These are phyloP conservation scores for Zaprionus inermis DNA, from an alignment of 1,140 invertebrate species.

Conservation along the genomic window DNA sequence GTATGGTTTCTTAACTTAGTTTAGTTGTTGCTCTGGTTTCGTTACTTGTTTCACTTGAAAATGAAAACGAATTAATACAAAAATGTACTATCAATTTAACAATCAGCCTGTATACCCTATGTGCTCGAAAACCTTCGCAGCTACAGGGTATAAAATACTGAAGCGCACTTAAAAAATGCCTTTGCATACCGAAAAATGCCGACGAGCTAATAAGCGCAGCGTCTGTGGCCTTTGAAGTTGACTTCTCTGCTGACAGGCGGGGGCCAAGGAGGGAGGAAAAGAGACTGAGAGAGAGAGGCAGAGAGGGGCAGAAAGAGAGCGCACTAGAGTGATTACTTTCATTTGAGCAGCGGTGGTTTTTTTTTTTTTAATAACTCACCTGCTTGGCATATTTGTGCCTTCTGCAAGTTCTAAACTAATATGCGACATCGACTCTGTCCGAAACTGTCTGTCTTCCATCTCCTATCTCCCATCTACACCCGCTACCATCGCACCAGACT, in stretches of 20 bases:
- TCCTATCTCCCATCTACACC: not conserved
- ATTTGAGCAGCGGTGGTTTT: slow-evolving; percentile 24
- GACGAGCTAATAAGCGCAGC: slow-evolving; percentile 69
- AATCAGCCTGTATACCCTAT: not conserved
- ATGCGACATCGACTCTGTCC: slow-evolving; percentile 41
- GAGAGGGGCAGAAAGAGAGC: slow-evolving; percentile 5
- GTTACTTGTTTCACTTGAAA: too few relatives aligned
- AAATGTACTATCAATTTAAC: not conserved
- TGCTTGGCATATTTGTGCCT: slow-evolving; percentile 30
- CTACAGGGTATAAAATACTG: slow-evolving; percentile 42
- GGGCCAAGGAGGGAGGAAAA: not conserved
- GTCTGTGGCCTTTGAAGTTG: slow-evolving; percentile 68
- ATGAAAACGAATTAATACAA: too few relatives aligned
- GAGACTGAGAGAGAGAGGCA: not conserved
- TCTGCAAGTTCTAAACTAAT: slow-evolving; percentile 38
- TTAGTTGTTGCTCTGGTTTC: not conserved
- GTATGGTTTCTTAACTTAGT: too few relatives aligned
- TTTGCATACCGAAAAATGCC: slow-evolving; percentile 74
- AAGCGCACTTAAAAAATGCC: slow-evolving; percentile 69
- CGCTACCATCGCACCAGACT: not conserved
- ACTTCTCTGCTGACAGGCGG: slow-evolving; percentile 6
- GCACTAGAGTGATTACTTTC: slow-evolving; percentile 22
- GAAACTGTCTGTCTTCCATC: not conserved
- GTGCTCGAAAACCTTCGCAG: slow-evolving; percentile 9
- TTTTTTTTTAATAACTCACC: slow-evolving; percentile 27